Percentiles rank a stretch among this genome's conserved stretches.
These are phyloP conservation scores for Cheilinus undulatus DNA, from an alignment of 2,113 vertebrate genomes.

Conservation along the genomic window DNA sequence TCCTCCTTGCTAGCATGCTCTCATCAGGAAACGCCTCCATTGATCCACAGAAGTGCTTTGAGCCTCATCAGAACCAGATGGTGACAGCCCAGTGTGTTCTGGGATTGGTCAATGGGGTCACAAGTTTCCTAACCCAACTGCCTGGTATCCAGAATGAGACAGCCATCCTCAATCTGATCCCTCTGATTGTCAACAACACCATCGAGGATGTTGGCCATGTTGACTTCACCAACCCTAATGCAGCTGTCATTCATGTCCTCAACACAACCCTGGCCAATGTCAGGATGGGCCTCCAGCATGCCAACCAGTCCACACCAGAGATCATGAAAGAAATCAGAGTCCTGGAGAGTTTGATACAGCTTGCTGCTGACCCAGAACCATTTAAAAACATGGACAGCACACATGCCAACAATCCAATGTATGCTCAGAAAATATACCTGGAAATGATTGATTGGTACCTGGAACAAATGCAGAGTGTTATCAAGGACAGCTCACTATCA, in stretches of 20 bases:
- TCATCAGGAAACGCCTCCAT: constrained; percentile 65
- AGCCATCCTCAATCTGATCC: constrained; percentile 59
- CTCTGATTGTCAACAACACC: constrained; percentile 51
- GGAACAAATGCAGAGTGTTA: constrained; percentile 71
- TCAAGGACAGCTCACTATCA: constrained; percentile 57
- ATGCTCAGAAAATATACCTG: constrained; percentile 58
- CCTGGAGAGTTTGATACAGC: constrained; percentile 72
- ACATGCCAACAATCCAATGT: constrained; percentile 18
- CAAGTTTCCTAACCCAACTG: constrained; percentile 57
- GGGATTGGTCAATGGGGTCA: constrained; percentile 57
- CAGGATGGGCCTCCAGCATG: constrained; percentile 64
- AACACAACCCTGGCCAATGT: constrained; percentile 63
- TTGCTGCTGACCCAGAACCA: constrained; percentile 49
- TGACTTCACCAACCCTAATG: constrained; percentile 39
- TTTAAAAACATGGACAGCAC: constrained; percentile 56
- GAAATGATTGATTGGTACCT: constrained; percentile 80
- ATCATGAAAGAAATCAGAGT: constrained; percentile 74
- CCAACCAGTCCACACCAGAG: constrained; percentile 58
- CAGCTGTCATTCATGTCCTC: constrained; percentile 38
- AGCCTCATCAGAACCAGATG: constrained; percentile 21
- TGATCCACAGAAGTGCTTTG: constrained; percentile 68
- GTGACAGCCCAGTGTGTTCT: constrained; percentile 63
- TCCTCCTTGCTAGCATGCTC: constrained; percentile 60
- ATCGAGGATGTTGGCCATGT: constrained; percentile 36
- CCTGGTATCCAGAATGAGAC: constrained; percentile 58